Base-by-base conservation (phyloP, 2,888 invertebrate genomes). In the Aleiodes testaceus region DNA sequence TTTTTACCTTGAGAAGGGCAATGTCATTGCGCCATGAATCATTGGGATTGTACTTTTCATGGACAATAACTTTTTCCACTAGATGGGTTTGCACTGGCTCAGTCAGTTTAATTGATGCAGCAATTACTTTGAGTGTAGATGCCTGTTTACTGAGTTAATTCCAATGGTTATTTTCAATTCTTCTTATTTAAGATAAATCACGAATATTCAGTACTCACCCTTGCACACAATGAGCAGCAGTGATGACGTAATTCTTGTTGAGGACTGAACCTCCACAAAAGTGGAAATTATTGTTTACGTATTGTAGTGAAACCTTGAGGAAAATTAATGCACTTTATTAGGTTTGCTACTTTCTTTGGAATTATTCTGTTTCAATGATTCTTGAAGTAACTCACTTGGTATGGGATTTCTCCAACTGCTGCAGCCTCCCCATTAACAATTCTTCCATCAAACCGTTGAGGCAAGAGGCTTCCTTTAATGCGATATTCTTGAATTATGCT, bases 181-280 rank as follows among this genome's bases (percentile, higher is more conserved):
- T 26, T 5, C 36, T 36, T 36, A 9, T 1, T 2, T 36, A 1
- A 11, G 1, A 36, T 36, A 36, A 36, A 36, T 36, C 36, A 36
- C 9, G 9, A 36, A 50, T 47, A 65, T 36, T 47, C 9, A 4
- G 22, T 18, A 52, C 70, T 68, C 74, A 80, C 79, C 73, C 72
- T n/a, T 14, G 0, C 3, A 78, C 74, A 42, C 83, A 84, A 59
- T 84, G 84, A 55, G 84, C 79, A 3, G 82, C 82, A 0, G 83
- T 84, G 44, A 83, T 70, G 20, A 83, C 79, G 63, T 79, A 78
- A 5, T 74, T 9, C 14, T 74, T 22, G 70, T 75, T 78, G 20
- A 80, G 66, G 12, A 83, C 67, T 30, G 79, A 77, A 30, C 82
- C 83, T 26, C 82, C 82, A 55, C 82, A 83, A 50, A 81, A 81